Percentiles rank a stretch among this genome's conserved stretches.
phyloP scores from a whole-genome alignment of 2,113 vertebrate genomes.

The Gavia stellata region DNA sequence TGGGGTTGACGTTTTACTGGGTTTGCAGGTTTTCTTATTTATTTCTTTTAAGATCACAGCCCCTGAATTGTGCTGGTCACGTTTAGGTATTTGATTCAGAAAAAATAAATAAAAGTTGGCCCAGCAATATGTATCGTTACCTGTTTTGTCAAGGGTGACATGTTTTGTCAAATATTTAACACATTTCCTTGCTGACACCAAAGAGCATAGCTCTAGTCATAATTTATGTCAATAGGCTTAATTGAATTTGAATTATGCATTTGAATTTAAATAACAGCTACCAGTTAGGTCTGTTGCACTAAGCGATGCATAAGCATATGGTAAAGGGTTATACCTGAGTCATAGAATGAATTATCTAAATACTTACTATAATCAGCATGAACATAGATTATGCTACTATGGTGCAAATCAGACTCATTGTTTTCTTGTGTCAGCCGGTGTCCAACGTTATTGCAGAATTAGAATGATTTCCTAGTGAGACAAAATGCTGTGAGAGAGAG shows the following conservation, averaged over 20 bases:
- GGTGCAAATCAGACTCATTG: not conserved
- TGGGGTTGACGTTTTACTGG: not conserved
- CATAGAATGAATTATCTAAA: not conserved
- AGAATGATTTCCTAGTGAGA: not conserved
- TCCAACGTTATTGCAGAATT: not conserved
- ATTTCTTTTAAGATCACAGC: not conserved
- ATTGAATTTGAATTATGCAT: not conserved
- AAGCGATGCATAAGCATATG: not conserved
- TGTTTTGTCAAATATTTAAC: not conserved
- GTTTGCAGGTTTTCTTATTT: not conserved
- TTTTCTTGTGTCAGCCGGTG: not conserved
- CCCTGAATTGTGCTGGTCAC: not conserved
- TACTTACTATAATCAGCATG: not conserved
- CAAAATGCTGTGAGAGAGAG: not conserved
- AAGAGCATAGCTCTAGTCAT: not conserved
- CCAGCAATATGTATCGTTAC: not conserved
- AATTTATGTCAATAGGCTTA: not conserved
- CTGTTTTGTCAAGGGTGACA: not conserved
- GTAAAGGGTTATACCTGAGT: not conserved
- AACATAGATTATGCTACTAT: not conserved
- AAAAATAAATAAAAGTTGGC: not conserved
- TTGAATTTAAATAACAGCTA: not conserved
- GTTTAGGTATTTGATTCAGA: not conserved
- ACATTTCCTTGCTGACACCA: not conserved
- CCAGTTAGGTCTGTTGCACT: not conserved